Base-by-base conservation (phyloP, 64 coral and sea anemone genomes). In the Hydrozoanthus tunicans region DNA sequence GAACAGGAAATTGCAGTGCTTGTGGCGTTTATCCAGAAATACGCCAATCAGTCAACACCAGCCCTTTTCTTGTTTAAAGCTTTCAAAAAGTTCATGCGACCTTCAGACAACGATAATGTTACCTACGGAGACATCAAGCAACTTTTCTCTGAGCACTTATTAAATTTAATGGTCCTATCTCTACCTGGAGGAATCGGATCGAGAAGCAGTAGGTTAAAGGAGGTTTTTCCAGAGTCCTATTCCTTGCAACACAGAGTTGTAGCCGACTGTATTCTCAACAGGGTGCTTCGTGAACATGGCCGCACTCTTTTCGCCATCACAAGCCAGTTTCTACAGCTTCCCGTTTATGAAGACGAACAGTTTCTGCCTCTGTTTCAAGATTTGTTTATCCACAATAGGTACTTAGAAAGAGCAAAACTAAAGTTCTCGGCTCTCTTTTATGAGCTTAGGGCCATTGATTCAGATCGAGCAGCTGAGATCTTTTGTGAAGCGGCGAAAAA, bases 101-200 rank as follows among this genome's bases (percentile, higher is more conserved):
- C 67, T 4, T 69, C 73, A n/a, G 53, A 67, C 3, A 74, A 59
- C 3, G 91, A 91, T 4, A 77, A 10, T 2, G 57, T 93, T 6
- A 96, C 92, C 12, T 96, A 96, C n/a, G 54, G 93, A 12, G 82
- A 93, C 13, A 96, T 96, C 77, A 96, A 91, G 9, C 77, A 78
- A 53, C 57, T 96, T 62, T 93, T 96, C 4, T 91, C 89, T 70
- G 95, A 91, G 57, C 94, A 93, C 64, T 82, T 96, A 3, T 74
- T 86, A 6, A 96, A 93, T 61, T 86, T 96, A 20, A 96, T 96
- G 95, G 92, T 96, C 56, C 81, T 69, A 5, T 52, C 92, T 32
- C 59, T 79, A 15, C 94, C 91, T 4, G n/a, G 55, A 56, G 64
- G 81, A 7, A 63, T 83, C 9, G 25, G 52, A 43, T 54, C 53